phyloP scores from a whole-genome alignment of 2,113 vertebrate genomes.

The Nothocercus julius region DNA sequence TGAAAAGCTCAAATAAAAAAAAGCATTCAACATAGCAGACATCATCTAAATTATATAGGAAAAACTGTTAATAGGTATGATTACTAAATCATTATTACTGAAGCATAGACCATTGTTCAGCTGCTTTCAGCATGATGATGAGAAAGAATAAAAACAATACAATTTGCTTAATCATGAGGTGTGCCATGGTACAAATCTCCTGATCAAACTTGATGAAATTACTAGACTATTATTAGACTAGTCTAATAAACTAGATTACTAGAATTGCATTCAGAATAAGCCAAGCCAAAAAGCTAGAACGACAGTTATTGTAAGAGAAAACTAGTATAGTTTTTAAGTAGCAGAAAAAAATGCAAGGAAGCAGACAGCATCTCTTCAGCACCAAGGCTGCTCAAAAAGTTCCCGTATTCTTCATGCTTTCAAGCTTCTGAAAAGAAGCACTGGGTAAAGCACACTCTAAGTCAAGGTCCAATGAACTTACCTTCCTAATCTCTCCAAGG shows the following conservation, averaged over 20 bases:
- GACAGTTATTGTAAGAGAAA: not conserved
- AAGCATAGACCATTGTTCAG: not conserved
- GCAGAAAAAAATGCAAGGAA: not conserved
- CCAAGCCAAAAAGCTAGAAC: not conserved
- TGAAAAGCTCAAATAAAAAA: not conserved
- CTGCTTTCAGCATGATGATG: not conserved
- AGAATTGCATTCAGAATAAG: not conserved
- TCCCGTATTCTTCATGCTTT: not conserved
- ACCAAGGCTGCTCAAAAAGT: not conserved
- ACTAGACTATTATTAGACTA: no score
- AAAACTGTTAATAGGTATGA: not conserved
- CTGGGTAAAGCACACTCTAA: not conserved
- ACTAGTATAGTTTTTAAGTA: not conserved
- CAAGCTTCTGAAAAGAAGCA: not conserved
- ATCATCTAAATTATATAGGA: not conserved
- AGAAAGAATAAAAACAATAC: not conserved
- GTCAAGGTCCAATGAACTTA: slow-evolving; percentile 53
- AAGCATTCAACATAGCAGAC: not conserved
- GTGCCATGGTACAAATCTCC: not conserved
- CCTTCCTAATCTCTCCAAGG: slow-evolving; percentile 88
- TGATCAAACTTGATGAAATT: not conserved
- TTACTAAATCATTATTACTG: not conserved
- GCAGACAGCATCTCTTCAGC: not conserved
- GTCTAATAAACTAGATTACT: no score
- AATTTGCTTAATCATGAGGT: not conserved